Percentiles rank a stretch among this genome's conserved stretches.
phyloP scores from a whole-genome alignment of 2,113 vertebrate genomes.

The Aplodontia rufa region DNA sequence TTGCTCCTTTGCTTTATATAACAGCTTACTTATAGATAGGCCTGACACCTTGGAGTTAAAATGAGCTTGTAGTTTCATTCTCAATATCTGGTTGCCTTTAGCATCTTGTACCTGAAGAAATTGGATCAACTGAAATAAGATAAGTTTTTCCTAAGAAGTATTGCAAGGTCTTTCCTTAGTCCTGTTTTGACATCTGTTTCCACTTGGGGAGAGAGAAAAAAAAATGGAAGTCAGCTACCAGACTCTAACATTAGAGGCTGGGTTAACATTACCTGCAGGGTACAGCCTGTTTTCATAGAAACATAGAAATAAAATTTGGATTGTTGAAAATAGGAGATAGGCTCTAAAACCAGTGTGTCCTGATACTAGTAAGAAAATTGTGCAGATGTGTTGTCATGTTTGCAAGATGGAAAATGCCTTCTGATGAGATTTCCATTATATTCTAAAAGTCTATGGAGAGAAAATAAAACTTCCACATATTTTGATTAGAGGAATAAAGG shows the following conservation, averaged over 20 bases:
- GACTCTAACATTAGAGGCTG: background rate
- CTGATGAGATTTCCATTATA: conserved; percentile 15
- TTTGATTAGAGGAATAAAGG: background rate
- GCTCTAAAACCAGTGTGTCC: background rate
- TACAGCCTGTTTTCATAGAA: conserved; percentile 32
- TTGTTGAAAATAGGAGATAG: background rate
- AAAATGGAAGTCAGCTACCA: conserved; percentile 21
- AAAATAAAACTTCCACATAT: conserved; percentile 13
- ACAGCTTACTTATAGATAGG: background rate
- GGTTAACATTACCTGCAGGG: background rate
- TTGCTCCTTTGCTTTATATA: background rate
- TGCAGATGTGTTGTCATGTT: conserved; percentile 20
- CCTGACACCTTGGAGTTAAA: background rate
- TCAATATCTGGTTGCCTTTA: background rate
- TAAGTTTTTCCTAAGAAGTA: conserved; percentile 9
- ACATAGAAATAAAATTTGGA: conserved; percentile 47
- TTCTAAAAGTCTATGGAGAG: background rate
- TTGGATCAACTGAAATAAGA: conserved; percentile 28
- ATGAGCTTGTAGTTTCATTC: conserved; percentile 20
- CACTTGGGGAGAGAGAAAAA: background rate
- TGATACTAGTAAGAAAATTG: conserved; percentile 16
- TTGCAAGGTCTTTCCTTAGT: background rate
- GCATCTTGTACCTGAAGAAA: conserved; percentile 52
- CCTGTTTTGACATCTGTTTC: conserved; percentile 40
- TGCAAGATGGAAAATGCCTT: background rate